Evolutionary conservation across 23 tunicate species (phyloP), one percentile per base, ranked within the genome.

Genomic region (Styela clava): DNA sequence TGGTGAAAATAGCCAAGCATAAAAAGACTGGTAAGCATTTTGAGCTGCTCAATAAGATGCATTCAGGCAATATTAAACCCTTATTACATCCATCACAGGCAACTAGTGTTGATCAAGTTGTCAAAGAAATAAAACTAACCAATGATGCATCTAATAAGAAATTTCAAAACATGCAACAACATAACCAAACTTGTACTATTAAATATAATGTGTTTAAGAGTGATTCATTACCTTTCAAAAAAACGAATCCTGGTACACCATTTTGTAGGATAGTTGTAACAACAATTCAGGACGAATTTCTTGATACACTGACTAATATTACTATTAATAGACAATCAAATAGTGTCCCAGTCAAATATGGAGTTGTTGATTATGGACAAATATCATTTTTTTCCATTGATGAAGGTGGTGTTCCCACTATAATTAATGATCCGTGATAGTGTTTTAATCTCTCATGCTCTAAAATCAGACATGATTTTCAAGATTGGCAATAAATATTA

Each of bases 331-430:
- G 2, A 2, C 34, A 26, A 21, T 68, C 83, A 24, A 80, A 72
- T 2, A 87, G 83, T 67, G 88, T 91, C 0, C 97, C 97, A 2
- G 79, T 91, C 2, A 91, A 86, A 79, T 72, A 78, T 79, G 97
- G 91, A 23, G 31, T 86, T 22, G 88, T 91, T 2, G 74, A 83
- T 63, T 72, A 22, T 62, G 88, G 91, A 70, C 72, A 74, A 83
- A 36, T 83, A 27, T 26, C 88, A 25, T 91, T 91, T 84, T 79
- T 82, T 62, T 81, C 65, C 0, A 86, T 87, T 83, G 91, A 91
- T 72, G 65, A 64, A 62, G 74, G 81, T 74, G 63, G 44, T 22
- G 85, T 85, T 67, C 95, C 94, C 0, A 73, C 29, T 79, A 44
- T 44, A 44, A 80, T 82, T 52, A 31, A 65, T 1, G 34, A 12